Conservation (phyloP, 2,797 vertebrate genomes). For the Gallinago solitaria region DNA sequence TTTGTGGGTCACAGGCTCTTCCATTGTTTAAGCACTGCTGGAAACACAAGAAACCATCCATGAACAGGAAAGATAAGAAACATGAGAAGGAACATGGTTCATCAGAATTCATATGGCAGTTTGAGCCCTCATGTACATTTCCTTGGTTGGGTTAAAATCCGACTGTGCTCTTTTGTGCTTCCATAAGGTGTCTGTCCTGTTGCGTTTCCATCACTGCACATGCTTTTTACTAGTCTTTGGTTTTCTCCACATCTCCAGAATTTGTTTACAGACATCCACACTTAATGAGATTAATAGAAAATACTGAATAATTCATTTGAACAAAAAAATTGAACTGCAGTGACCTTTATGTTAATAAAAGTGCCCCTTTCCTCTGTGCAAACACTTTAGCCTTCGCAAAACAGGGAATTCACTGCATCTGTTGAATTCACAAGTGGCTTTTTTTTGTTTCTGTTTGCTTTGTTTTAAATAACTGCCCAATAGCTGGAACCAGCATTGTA, state of each 20-base stretch:
- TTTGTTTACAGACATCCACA: constrained; percentile 11
- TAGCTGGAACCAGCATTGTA: constrained; percentile 51
- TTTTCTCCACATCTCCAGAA: neutral
- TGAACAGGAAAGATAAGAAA: neutral
- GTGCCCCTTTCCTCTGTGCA: constrained; percentile 32
- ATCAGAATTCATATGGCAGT: neutral
- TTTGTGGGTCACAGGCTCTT: neutral
- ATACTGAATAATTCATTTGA: constrained; percentile 55
- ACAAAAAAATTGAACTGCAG: neutral
- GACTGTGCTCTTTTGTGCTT: neutral
- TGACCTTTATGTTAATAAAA: constrained; percentile 55
- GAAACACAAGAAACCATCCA: neutral
- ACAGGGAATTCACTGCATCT: constrained; percentile 52
- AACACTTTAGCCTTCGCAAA: constrained; percentile 41
- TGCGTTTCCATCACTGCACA: neutral
- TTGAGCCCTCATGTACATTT: neutral
- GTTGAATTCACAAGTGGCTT: constrained; percentile 46
- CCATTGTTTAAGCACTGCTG: neutral
- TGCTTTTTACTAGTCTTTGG: neutral
- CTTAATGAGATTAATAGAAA: constrained; percentile 32
- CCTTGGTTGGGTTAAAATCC: neutral
- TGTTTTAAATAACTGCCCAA: constrained; percentile 60
- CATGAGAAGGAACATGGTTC: neutral
- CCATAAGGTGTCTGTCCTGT: neutral
- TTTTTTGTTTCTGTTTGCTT: constrained; percentile 49